Conservation (phyloP, 2,797 vertebrate species). For the Pipistrellus pipistrellus region DNA sequence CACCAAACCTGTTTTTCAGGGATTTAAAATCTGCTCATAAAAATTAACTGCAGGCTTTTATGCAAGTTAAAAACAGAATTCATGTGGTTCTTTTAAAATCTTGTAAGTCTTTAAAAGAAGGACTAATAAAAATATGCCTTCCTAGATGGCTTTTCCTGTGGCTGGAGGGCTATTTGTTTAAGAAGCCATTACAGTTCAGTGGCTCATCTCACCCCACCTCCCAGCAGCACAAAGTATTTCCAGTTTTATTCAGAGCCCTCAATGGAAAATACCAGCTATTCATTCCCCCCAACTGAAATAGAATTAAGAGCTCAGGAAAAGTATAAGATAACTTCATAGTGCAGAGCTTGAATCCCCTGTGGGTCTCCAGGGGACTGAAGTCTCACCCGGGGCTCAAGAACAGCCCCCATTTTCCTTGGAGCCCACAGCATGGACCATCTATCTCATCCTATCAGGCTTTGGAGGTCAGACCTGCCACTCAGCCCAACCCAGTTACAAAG, state of each 20-base stretch:
- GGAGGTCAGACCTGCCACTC: background rate
- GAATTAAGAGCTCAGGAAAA: constrained; percentile 59
- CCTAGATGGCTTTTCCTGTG: constrained; percentile 33
- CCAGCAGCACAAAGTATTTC: constrained; percentile 53
- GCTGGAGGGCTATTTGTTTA: constrained; percentile 43
- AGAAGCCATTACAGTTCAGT: constrained; percentile 30
- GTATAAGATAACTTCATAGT: background rate
- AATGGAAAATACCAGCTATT: constrained; percentile 60
- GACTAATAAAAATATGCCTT: constrained; percentile 70
- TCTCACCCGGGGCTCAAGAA: background rate
- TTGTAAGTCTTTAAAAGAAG: constrained; percentile 72
- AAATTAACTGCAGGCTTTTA: constrained; percentile 79
- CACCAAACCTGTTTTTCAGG: constrained; percentile 70
- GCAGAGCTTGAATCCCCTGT: background rate
- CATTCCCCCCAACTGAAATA: constrained; percentile 1
- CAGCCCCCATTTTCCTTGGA: background rate
- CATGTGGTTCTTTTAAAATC: constrained; percentile 73
- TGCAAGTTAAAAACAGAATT: constrained; percentile 77
- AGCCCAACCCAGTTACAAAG: background rate
- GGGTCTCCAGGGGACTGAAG: background rate
- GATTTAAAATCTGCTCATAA: constrained; percentile 75
- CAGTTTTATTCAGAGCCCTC: constrained; percentile 22
- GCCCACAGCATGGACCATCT: background rate
- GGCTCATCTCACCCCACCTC: background rate
- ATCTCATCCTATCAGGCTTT: background rate